phyloP scores from a whole-genome alignment of 2,888 invertebrate genomes.

The Crioceris asparagi region DNA sequence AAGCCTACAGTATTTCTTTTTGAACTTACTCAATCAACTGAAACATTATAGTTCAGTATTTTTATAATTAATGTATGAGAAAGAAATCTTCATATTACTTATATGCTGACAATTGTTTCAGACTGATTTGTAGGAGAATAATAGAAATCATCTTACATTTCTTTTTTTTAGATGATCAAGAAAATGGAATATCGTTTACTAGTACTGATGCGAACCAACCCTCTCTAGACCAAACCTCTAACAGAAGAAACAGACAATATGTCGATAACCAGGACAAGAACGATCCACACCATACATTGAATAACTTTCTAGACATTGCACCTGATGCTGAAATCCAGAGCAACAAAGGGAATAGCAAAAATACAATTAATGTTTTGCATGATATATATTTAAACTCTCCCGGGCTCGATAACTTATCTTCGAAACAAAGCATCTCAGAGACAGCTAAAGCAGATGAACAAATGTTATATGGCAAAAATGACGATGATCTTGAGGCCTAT shows the following conservation, averaged over 20 bases:
- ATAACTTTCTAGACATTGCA: constrained; percentile 1
- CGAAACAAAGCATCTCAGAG: no score
- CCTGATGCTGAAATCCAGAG: constrained; percentile 1
- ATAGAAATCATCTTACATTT: constrained; percentile 1
- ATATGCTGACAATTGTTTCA: background rate
- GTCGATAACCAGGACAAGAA: background rate
- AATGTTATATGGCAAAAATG: constrained; percentile 4
- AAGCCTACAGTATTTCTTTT: no score
- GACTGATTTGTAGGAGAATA: background rate
- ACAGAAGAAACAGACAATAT: background rate
- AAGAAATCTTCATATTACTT: background rate
- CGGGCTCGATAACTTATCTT: no score
- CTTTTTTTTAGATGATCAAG: no score
- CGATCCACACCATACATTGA: background rate
- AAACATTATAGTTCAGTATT: no score
- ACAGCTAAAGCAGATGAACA: background rate
- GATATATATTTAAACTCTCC: constrained; percentile 1
- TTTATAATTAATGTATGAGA: no score
- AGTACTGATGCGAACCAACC: constrained; percentile 1
- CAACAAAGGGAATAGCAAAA: background rate
- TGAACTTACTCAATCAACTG: no score
- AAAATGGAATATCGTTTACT: no score
- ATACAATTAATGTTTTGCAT: background rate
- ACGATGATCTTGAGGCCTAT: constrained; percentile 1
- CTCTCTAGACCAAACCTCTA: background rate